Evolutionary conservation across 2,888 invertebrate species (phyloP).

Genomic region (Chorisops tibialis): DNA sequence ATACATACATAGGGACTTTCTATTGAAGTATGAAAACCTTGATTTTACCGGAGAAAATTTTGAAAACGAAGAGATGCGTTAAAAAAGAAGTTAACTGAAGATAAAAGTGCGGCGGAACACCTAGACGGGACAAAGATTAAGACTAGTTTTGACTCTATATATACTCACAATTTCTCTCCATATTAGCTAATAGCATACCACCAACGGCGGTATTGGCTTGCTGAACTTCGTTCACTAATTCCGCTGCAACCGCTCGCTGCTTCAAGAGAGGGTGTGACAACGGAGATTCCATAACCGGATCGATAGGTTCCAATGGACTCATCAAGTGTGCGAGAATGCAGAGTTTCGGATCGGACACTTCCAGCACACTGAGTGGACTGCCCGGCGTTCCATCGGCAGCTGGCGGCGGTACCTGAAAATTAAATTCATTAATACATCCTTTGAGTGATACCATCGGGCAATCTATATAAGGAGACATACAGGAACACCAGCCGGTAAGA

Average conservation of each 20-base stretch:
- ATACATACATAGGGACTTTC: too few species aligned
- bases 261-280: conserved; percentile 73
- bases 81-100: too few species aligned
- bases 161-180: conserved; percentile 73
- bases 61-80: too few species aligned
- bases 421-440: too few species aligned
- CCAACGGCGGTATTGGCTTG: conserved; percentile 72
- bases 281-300: conserved; percentile 81
- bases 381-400: conserved; percentile 56
- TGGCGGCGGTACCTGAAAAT: conserved; percentile 60
- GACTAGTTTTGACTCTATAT: too few species aligned
- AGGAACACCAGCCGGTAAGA: conserved; percentile 85
- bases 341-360: conserved; percentile 85
- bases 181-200: conserved; percentile 83
- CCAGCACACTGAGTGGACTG: conserved; percentile 68
- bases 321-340: conserved; percentile 85
- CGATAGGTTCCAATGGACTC: conserved; percentile 83
- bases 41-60: too few species aligned
- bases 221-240: conserved; percentile 66
- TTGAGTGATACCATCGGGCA: too few species aligned
- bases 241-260: conserved; percentile 74
- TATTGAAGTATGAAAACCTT: too few species aligned
- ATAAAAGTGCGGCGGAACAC: too few species aligned
- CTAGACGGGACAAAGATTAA: too few species aligned
- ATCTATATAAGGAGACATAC: too few species aligned